Conservation (phyloP, 2,888 invertebrate genomes). For the Gibbula magus region DNA sequence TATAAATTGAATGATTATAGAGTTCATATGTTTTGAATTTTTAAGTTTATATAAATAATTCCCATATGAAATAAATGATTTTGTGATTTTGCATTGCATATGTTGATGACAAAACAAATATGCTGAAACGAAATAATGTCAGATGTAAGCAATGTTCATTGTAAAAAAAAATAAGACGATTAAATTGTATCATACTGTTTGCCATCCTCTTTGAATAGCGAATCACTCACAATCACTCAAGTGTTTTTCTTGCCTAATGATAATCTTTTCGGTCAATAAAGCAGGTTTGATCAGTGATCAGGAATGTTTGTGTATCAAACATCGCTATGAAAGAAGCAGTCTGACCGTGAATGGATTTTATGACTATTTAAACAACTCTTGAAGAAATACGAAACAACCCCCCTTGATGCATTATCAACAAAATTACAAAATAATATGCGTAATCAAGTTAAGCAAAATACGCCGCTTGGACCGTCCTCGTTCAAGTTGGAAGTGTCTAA, state of each 20-base stretch:
- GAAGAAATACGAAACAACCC: background rate
- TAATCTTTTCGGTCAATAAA: conserved; percentile 13
- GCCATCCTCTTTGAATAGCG: no score
- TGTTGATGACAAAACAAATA: no score
- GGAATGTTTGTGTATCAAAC: background rate
- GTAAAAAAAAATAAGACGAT: no score
- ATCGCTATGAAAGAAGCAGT: background rate
- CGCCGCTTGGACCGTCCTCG: background rate
- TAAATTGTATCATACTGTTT: no score
- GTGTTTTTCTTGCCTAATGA: background rate
- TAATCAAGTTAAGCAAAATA: background rate
- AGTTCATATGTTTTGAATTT: no score
- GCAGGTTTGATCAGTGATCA: background rate
- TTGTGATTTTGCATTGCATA: no score
- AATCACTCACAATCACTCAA: no score
- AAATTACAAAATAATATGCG: conserved; percentile 8
- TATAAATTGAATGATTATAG: no score
- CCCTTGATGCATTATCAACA: conserved; percentile 8
- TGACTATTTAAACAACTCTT: conserved; percentile 6
- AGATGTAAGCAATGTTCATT: no score
- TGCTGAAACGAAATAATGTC: no score
- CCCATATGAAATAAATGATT: no score
- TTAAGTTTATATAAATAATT: no score
- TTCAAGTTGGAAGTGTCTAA: background rate
- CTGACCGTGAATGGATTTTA: background rate